A percentile compares a stretch with the other conserved stretches of the same genome.
Conservation (phyloP, 2,888 invertebrate species). For the Anaspis maculata region DNA sequence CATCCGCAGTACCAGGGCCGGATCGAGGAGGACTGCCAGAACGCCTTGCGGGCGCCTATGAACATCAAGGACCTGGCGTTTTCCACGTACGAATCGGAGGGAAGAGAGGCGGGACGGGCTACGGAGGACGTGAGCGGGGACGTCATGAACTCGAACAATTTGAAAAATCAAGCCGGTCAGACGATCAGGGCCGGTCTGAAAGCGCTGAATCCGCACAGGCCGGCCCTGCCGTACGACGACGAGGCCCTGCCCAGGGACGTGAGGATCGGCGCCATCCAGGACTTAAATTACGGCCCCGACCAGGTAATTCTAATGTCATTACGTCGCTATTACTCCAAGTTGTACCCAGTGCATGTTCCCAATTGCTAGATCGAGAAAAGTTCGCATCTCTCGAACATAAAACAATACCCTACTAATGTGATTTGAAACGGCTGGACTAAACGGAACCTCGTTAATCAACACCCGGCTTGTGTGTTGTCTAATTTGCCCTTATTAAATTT, state of each 20-base stretch:
- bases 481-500: too few species aligned
- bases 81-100: background rate
- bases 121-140: too few species aligned
- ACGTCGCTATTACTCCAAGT: slow-evolving; percentile 4
- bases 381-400: slow-evolving; percentile 27
- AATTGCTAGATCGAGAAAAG: slow-evolving; percentile 27
- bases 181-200: background rate
- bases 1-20: too few species aligned
- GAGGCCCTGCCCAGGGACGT: slow-evolving; percentile 29
- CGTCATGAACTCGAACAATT: slow-evolving; percentile 1
- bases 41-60: too few species aligned
- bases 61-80: background rate
- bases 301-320: slow-evolving; percentile 26
- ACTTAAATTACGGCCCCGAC: slow-evolving; percentile 25
- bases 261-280: slow-evolving; percentile 34
- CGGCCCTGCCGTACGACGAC: slow-evolving; percentile 19
- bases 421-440: slow-evolving; percentile 32
- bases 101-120: too few species aligned
- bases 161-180: background rate
- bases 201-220: slow-evolving; percentile 1
- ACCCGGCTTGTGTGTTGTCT: too few species aligned
- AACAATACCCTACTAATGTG: too few species aligned
- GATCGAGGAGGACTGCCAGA: too few species aligned
- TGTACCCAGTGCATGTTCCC: slow-evolving; percentile 21
- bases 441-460: too few species aligned